Conservation (phyloP, 35 echinoderm and acorn worm species). For the Ophiothrix spiculata region DNA sequence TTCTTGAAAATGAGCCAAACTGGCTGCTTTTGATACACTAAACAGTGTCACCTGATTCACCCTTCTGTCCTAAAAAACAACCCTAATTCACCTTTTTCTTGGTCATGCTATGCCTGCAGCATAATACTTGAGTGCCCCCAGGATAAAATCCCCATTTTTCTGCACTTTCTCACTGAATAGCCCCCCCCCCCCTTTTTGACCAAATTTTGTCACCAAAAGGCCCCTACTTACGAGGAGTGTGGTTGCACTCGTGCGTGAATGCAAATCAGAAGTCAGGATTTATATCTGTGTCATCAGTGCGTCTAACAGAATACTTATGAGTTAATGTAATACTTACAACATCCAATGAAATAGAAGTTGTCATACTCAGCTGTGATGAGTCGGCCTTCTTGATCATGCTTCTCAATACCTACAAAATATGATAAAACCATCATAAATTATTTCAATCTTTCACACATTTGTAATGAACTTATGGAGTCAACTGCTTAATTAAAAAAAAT, state of each 20-base stretch:
- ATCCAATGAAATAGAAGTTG: constrained; percentile 79
- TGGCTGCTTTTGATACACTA: too few species aligned
- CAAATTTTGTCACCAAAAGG: too few species aligned
- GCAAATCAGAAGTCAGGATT: background rate
- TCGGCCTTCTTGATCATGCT: constrained; percentile 94
- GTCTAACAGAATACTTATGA: too few species aligned
- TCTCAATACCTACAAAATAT: constrained; percentile 61
- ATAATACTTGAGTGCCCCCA: too few species aligned
- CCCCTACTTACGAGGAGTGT: background rate
- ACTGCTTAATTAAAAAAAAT: background rate
- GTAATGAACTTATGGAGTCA: background rate
- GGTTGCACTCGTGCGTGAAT: background rate
- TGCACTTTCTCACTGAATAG: too few species aligned
- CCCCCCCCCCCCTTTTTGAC: too few species aligned
- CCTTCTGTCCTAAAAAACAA: too few species aligned
- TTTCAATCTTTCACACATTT: background rate
- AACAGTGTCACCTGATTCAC: too few species aligned
- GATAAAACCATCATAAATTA: background rate
- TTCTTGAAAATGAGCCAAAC: too few species aligned
- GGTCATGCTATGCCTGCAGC: too few species aligned
- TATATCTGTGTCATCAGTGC: background rate
- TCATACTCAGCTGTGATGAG: constrained; percentile 93
- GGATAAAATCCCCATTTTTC: too few species aligned
- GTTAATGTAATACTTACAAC: constrained; percentile 80
- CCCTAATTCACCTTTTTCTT: too few species aligned